Evolutionary conservation across 2,113 vertebrate genomes (phyloP).

Genomic region (Baryphthengus martii): DNA sequence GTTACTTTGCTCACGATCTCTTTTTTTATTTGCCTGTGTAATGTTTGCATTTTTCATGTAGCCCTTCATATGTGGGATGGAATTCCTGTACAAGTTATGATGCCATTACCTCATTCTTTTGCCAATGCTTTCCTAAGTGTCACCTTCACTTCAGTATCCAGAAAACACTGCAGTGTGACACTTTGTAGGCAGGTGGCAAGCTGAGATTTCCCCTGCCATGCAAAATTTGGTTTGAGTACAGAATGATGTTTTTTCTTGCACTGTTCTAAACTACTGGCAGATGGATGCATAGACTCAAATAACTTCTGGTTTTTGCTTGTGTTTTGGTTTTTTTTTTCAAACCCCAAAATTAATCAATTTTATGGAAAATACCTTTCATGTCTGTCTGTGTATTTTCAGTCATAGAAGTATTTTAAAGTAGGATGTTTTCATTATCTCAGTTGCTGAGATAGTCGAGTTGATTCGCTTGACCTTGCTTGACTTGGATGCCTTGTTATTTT

Average conservation of each 20-base stretch:
- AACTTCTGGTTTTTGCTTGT: too few relatives aligned
- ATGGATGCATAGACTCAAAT: not conserved
- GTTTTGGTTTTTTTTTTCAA: not conserved
- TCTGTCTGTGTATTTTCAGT: not conserved
- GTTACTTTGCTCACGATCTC: not conserved
- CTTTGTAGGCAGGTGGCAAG: not conserved
- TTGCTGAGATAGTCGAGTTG: not conserved
- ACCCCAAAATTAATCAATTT: not conserved
- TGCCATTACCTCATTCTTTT: not conserved
- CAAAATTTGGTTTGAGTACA: not conserved
- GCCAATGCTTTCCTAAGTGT: not conserved
- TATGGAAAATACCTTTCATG: not conserved
- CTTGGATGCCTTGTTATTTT: not conserved
- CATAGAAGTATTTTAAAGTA: not conserved
- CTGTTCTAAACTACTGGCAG: not conserved
- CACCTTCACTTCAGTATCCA: not conserved
- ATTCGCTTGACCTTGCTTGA: not conserved
- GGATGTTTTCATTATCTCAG: not conserved
- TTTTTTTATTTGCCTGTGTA: not conserved
- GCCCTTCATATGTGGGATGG: not conserved
- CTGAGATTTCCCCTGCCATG: not conserved
- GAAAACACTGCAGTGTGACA: not conserved
- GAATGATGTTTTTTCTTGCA: not conserved
- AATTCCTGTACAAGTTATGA: not conserved
- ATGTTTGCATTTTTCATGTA: not conserved